A percentile compares a stretch with the other conserved stretches of the same genome.
Evolutionary conservation across 2,888 invertebrate genomes (phyloP).

Genomic region (Leucophenga montana): DNA sequence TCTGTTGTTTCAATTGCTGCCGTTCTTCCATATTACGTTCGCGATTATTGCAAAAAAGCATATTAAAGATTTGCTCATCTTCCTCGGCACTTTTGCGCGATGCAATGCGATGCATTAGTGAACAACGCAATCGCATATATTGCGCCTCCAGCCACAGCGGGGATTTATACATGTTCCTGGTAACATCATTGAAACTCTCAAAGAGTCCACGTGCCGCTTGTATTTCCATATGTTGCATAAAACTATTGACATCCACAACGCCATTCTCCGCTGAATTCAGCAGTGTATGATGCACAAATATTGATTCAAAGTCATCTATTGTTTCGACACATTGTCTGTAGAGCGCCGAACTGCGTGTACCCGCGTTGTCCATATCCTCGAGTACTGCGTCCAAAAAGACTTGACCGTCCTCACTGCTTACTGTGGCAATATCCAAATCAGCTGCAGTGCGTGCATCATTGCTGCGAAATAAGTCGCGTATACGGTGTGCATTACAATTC

Average conservation of each 20-base stretch:
- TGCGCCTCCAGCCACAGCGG: constrained; percentile 70
- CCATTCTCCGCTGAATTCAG: constrained; percentile 65
- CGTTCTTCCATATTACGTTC: constrained; percentile 65
- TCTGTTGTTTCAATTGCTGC: constrained; percentile 70
- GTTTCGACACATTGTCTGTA: constrained; percentile 69
- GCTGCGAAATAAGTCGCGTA: constrained; percentile 63
- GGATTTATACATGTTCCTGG: constrained; percentile 67
- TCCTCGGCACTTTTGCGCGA: constrained; percentile 65
- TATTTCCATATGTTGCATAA: constrained; percentile 68
- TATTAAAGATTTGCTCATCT: constrained; percentile 66
- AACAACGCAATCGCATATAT: constrained; percentile 71
- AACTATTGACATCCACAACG: constrained; percentile 63
- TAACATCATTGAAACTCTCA: constrained; percentile 63
- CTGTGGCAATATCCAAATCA: constrained; percentile 54
- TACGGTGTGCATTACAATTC: constrained; percentile 53
- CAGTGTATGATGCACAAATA: constrained; percentile 69
- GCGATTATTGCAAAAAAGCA: constrained; percentile 70
- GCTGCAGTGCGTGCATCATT: constrained; percentile 62
- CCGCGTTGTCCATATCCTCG: constrained; percentile 66
- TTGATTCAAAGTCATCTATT: constrained; percentile 68
- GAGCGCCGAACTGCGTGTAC: constrained; percentile 65
- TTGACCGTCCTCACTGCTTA: constrained; percentile 57
- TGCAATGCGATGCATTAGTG: constrained; percentile 68
- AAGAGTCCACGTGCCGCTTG: constrained; percentile 67
- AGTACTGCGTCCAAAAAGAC: constrained; percentile 65